Conservation (phyloP, 2,113 vertebrate genomes). For the Mugil cephalus region DNA sequence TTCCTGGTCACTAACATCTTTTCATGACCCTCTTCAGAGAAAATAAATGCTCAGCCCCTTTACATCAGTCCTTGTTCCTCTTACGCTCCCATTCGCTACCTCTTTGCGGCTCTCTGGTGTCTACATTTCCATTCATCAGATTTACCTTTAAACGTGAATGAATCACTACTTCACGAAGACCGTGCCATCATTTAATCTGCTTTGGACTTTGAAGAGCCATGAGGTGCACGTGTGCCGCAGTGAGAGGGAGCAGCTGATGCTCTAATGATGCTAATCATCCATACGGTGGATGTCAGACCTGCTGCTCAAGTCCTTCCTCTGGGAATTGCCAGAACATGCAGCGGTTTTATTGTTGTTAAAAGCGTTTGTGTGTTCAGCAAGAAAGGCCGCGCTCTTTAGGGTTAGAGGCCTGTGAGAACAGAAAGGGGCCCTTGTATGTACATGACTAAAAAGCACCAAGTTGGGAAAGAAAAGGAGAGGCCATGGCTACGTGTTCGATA, state of each 20-base stretch:
- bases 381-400: background rate
- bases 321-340: conserved; percentile 48
- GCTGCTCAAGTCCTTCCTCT: conserved; percentile 48
- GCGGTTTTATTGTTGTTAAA: conserved; percentile 61
- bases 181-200: conserved; percentile 51
- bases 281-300: conserved; percentile 65
- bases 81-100: background rate
- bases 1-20: too few species aligned
- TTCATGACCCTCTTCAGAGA: background rate
- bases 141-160: conserved; percentile 61
- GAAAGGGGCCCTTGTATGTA: conserved; percentile 10
- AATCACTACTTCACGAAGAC: conserved; percentile 56
- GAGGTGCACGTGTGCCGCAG: conserved; percentile 19
- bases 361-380: conserved; percentile 59
- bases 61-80: conserved; percentile 9
- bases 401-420: conserved; percentile 18
- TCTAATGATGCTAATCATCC: conserved; percentile 75
- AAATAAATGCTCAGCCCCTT: conserved; percentile 1
- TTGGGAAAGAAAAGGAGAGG: background rate
- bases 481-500: background rate
- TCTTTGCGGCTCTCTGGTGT: conserved; percentile 22
- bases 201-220: conserved; percentile 56
- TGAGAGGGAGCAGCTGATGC: conserved; percentile 66
- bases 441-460: background rate
- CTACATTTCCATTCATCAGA: conserved; percentile 28